phyloP scores from a whole-genome alignment of 1,140 invertebrate genomes.

The Arion vulgaris region DNA sequence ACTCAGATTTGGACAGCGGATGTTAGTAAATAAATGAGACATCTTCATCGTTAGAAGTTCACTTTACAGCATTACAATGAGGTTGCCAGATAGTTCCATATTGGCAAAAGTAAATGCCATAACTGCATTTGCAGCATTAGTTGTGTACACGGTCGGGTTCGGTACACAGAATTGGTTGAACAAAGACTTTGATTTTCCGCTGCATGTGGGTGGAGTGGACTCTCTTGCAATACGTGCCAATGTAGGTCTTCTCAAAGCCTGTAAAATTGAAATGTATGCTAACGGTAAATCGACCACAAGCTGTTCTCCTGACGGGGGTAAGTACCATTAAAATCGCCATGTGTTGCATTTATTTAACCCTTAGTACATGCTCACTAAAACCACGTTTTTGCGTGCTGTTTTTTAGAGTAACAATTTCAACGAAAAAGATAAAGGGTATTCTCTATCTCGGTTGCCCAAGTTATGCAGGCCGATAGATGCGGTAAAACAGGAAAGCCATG shows the following conservation, averaged over 20 bases:
- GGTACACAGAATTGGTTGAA: background rate
- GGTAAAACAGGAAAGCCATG: too few relatives aligned
- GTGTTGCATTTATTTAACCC: too few relatives aligned
- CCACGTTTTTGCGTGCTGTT: too few relatives aligned
- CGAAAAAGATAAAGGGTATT: too few relatives aligned
- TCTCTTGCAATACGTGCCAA: background rate
- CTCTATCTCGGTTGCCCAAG: too few relatives aligned
- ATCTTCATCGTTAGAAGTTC: background rate
- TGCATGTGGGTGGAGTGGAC: background rate
- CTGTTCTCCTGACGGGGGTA: background rate
- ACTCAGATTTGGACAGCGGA: too few relatives aligned
- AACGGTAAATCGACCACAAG: background rate
- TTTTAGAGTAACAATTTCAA: too few relatives aligned
- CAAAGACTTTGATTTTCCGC: background rate
- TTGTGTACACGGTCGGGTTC: conserved; percentile 7
- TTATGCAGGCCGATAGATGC: too few relatives aligned
- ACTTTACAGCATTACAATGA: background rate
- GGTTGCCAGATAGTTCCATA: background rate
- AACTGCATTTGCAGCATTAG: background rate
- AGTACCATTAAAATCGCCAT: background rate
- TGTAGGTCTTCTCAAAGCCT: background rate
- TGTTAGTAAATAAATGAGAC: too few relatives aligned
- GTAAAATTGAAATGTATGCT: background rate
- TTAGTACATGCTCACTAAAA: too few relatives aligned
- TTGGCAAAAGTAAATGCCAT: background rate